phyloP scores from a whole-genome alignment of 2,797 vertebrate genomes.

The Bufotes viridis region DNA sequence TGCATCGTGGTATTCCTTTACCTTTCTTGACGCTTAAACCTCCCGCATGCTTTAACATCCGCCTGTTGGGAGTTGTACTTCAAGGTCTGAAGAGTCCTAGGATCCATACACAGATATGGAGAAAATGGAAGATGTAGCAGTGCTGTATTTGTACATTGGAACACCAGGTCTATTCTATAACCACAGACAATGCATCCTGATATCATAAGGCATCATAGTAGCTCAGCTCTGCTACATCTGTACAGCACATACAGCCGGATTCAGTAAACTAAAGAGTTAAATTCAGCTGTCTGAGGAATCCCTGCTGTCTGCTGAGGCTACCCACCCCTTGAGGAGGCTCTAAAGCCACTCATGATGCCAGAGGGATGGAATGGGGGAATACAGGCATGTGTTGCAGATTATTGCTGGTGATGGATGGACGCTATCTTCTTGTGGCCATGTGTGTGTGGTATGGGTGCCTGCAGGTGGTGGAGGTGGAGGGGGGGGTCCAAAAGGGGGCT shows the following conservation, averaged over 20 bases:
- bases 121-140: neutral
- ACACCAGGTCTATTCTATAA: neutral
- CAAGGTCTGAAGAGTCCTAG: too few species aligned
- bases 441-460: neutral
- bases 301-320: too few species aligned
- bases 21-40: too few species aligned
- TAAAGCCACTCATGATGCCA: neutral
- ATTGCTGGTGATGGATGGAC: conserved; percentile 23
- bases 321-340: neutral
- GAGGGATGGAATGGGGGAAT: neutral
- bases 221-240: conserved; percentile 13
- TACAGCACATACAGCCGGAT: neutral
- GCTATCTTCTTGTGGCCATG: neutral
- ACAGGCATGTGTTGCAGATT: neutral
- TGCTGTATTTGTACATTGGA: neutral
- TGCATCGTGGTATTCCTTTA: too few species aligned
- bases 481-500: neutral
- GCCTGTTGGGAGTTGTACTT: neutral
- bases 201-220: neutral
- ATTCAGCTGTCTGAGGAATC: neutral
- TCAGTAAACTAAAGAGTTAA: neutral
- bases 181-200: neutral
- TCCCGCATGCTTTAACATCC: neutral
- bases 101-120: neutral
- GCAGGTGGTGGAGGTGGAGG: neutral